A percentile compares a stretch with the other conserved stretches of the same genome.
These are phyloP conservation scores for Parasteatoda lunata DNA, from an alignment of 2,888 invertebrate species.

Conservation along the genomic window DNA sequence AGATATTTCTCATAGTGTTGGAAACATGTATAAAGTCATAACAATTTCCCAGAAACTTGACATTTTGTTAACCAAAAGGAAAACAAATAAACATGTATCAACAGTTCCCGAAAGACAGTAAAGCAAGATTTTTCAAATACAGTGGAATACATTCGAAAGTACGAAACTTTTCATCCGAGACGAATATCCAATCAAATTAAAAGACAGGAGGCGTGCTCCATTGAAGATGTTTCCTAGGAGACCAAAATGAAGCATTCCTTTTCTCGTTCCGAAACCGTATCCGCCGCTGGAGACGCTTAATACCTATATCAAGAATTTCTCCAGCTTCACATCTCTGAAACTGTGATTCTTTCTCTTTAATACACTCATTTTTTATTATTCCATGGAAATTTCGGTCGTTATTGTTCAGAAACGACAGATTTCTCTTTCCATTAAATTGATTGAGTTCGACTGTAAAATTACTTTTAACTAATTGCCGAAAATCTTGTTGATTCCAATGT, in stretches of 20 bases:
- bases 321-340: too few relatives aligned
- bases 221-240: slow-evolving; percentile 34
- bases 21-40: neutral
- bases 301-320: too few relatives aligned
- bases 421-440: too few relatives aligned
- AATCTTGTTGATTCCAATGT: too few relatives aligned
- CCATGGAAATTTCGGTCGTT: too few relatives aligned
- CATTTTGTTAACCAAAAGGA: neutral
- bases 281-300: neutral
- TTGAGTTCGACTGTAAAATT: too few relatives aligned
- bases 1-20: neutral
- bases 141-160: neutral
- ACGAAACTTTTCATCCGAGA: slow-evolving; percentile 22
- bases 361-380: too few relatives aligned
- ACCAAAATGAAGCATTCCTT: slow-evolving; percentile 15
- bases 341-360: too few relatives aligned
- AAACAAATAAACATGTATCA: neutral
- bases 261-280: neutral
- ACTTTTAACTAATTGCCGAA: too few relatives aligned
- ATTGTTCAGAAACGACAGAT: too few relatives aligned
- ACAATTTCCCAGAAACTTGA: neutral
- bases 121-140: neutral
- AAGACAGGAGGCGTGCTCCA: slow-evolving; percentile 11
- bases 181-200: slow-evolving; percentile 54
- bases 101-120: neutral